Evolutionary conservation across 2,888 invertebrate species (phyloP), one percentile per base, ranked within the genome.

Genomic region (Gastrophysa polygoni): DNA sequence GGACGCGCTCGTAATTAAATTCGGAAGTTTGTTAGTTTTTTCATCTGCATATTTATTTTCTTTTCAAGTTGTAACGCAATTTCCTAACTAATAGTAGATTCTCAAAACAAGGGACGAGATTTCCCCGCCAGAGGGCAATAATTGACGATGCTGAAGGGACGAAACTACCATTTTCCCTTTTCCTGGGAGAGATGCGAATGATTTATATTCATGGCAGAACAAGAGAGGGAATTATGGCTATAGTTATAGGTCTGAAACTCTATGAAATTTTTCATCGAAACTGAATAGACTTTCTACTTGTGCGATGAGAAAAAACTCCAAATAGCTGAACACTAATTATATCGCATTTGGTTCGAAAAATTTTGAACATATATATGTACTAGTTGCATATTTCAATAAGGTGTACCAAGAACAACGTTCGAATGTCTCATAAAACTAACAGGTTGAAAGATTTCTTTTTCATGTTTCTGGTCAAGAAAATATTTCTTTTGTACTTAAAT

Each of bases 1-100:
- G 72, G 70, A 68, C 63, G 70, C 69, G 69, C 67, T 64, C 70
- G 71, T 76, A 75, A 76, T 74, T 73, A 73, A 76, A 77, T 77
- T 76, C 73, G 71, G 59, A 65, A 71, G 67, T 66, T 66, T 68
- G 61, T 49, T 68, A 67, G 66, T 67, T 68, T 67, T 66, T 68
- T 68, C 62, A 67, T 68, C 67, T 68, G 68, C 68, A 68, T 68
- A 65, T 67, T 68, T 68, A 67, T 63, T 68, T 68, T 61, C 66
- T 61, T 68, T 68, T 59, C 62, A 57, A 62, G 58, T 66, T 63
- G 54, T 68, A 68, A 68, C 61, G 47, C 65, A 61, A 68, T 68
- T 68, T 68, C 51, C 63, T 63, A 57, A 52, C 65, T 68, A 57
- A 65, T 65, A 63, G 63, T 61, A 61, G 63, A 65, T 68, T 68